Evolutionary conservation across 53 echinoderm and acorn worm species (phyloP).

Genomic region (Hippasteria phrygiana): DNA sequence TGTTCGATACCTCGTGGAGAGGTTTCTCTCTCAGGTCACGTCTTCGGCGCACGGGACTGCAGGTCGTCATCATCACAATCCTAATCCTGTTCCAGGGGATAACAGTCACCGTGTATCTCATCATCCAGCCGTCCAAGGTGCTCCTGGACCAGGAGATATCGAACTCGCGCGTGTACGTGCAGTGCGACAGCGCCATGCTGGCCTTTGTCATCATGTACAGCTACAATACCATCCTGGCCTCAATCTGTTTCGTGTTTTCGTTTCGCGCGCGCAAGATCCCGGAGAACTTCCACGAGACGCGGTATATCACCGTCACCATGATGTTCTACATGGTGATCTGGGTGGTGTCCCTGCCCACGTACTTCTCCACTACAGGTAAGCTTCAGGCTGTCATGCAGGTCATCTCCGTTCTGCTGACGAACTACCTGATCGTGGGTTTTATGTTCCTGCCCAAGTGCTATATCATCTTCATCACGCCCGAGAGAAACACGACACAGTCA

Average conservation of each 20-base stretch:
- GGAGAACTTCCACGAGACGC: conserved; percentile 89
- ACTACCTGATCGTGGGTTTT: conserved; percentile 77
- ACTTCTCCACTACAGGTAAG: conserved; percentile 80
- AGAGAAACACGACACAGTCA: conserved; percentile 59
- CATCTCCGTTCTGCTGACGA: conserved; percentile 76
- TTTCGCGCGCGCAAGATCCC: conserved; percentile 90
- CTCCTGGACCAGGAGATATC: conserved; percentile 74
- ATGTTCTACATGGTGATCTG: conserved; percentile 85
- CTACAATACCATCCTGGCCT: conserved; percentile 79
- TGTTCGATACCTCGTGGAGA: conserved; percentile 83
- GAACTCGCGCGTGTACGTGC: conserved; percentile 75
- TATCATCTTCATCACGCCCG: conserved; percentile 74
- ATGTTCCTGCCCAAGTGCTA: conserved; percentile 84
- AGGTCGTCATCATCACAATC: conserved; percentile 65
- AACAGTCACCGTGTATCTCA: conserved; percentile 73
- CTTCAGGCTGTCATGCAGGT: conserved; percentile 82
- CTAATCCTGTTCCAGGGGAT: conserved; percentile 71
- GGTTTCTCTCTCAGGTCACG: conserved; percentile 65
- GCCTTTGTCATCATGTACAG: conserved; percentile 84
- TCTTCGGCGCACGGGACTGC: conserved; percentile 74
- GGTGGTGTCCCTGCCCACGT: conserved; percentile 84
- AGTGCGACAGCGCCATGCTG: conserved; percentile 77
- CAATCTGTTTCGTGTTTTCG: conserved; percentile 81
- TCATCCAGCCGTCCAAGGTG: conserved; percentile 69
- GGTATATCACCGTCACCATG: conserved; percentile 89